Base-by-base conservation (phyloP, 2,797 vertebrate species). In the Apodemus agrarius region DNA sequence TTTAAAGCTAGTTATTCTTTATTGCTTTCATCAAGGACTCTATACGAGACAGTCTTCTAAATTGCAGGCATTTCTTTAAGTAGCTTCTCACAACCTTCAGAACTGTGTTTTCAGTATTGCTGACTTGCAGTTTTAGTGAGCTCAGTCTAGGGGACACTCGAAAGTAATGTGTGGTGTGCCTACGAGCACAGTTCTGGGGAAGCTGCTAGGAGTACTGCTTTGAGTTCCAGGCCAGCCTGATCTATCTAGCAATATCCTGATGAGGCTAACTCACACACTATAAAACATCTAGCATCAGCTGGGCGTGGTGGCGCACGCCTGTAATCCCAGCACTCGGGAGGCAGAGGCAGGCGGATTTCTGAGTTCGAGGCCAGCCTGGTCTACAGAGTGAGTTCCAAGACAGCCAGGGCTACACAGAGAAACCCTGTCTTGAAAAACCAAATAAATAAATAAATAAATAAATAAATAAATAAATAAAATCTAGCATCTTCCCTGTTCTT, bases 41-140 rank as follows among this genome's bases (percentile, higher is more conserved):
- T 29, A 0, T 12, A 31, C n/a, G 52, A 74, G 14, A 29, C 21
- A 52, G 59, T 40, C 19, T 24, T 52, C 54, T 76, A 49, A 84
- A 76, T 37, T 46, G 21, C 65, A 37, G 40, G 31, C 26, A 83
- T 86, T 89, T 65, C 34, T n/a, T 16, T 74, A 69, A 86, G 21
- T 78, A 93, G 43, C 63, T 59, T 95, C 69, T 93, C 81, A 67
- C 57, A 74, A 59, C 63, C 29, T 76, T 57, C 49, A 90, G 76
- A 52, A 82, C 67, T 65, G 61, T 83, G 26, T 85, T 93, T 31
- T 86, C 72, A 63, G 69, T 90, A 63, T 59, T 59, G 37, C 11
- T 87, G 65, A 87, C 54, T 46, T 54, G 54, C 7, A 63, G n/a
- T 46, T 52, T 26, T 92, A 69, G 34, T 37, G 81, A 91, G 65